Evolutionary conservation across 2,888 invertebrate species (phyloP), one percentile per base, ranked within the genome.

Genomic region (Scotopteryx bipunctaria): DNA sequence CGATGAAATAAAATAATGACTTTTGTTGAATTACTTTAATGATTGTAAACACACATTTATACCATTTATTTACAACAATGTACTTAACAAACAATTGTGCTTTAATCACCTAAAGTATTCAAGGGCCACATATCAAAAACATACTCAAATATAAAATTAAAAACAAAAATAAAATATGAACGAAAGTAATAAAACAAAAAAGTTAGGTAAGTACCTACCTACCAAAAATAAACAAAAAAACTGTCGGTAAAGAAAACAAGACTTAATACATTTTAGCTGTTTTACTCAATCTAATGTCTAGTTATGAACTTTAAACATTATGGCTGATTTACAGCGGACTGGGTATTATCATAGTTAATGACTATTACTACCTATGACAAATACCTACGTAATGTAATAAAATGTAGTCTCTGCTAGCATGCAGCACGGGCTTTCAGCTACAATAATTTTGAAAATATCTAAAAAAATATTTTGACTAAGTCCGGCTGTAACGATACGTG

Each of bases 21-120:
- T 73, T 83, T 86, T 75, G 82, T 88, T 86, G 87, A 89, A n/a
- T n/a, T 90, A 89, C 77, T 88, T 88, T 89, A 88, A 84, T 86
- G 83, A 83, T 85, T 77, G 81, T 77, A 83, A 81, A 84, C 87
- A 89, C 88, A 87, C 88, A 80, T 73, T 85, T 86, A 85, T 87
- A 82, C 81, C 69, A 77, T 71, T 35, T 88, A 87, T 87, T 83
- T 88, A 89, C 89, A 88, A 63, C 41, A 78, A 79, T 80, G 76
- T 79, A 82, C 81, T 79, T 82, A 86, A 81, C 77, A 87, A 52
- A 86, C 81, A 87, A 80, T 90, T 90, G 89, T 90, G 89, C 88
- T 83, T 78, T 68, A 69, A 69, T 73, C 72, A 70, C 74, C 65
- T 64, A 69, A 65, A 2, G 21, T 46, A 51, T 42, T 55, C 32